Evolutionary conservation across 2,797 vertebrate genomes (phyloP), one percentile per base, ranked within the genome.

Genomic region (Alectoris magna): DNA sequence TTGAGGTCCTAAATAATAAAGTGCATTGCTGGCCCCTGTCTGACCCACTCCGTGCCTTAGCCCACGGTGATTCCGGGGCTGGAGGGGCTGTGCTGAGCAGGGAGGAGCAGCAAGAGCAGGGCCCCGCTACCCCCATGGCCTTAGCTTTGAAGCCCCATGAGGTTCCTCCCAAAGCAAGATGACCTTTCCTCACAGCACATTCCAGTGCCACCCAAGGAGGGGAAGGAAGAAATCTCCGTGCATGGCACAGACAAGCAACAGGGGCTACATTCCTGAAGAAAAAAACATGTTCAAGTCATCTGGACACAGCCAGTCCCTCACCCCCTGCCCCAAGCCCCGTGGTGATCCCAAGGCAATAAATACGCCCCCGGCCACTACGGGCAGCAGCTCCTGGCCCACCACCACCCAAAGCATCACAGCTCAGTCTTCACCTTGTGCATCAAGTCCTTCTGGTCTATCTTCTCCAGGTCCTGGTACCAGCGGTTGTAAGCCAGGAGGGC

Each of bases 351-450:
- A 44, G 75, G 34, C 66, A 92, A 91, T 89, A 94, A 91, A 92
- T 94, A 91, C 88, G 92, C 69, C 79, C 88, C 27, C 89, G 73
- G 59, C 82, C 73, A 94, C 83, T 24, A 71, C 93, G 67, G 29
- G 4, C 71, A 14, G 5, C 67, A 79, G 43, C 49, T 53, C 74
- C 67, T 0, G 11, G 48, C 69, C 86, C 93, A 53, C 27, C 8
- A 1, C 49, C 68, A n/a, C 21, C 66, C 7, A 1, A 15, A 22
- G 12, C 1, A 2, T 99, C 98, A 99, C 95, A 99, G 98, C 92
- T 99, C 99, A 0, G 99, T 99, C 97, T 99, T 99, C 94, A 99
- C 98, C 96, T 99, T 99, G 97, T 99, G 99, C 98, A 99, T 98
- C 93, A 99, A 98, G 91, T 99, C 99, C 94, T 98, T 99, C 96